Base-by-base conservation (phyloP, 2,113 vertebrate species). In the Tachycineta bicolor region DNA sequence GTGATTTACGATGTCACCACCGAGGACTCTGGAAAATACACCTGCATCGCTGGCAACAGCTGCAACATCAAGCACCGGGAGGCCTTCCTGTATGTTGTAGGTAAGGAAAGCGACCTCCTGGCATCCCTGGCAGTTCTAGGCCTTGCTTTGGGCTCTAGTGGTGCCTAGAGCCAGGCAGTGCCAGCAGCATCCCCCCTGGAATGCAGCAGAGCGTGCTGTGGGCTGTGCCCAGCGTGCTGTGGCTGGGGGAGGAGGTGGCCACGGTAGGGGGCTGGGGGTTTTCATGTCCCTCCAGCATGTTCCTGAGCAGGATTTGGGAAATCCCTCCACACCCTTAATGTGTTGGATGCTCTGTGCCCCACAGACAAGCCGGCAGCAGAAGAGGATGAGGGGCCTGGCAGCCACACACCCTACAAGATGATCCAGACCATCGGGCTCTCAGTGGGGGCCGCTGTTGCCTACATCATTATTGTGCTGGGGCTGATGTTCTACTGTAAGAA, bases 401-500 rank as follows among this genome's bases (percentile, higher is more conserved):
- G 97, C 90, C 98, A 97, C 89, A 99, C 99, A 3, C 99, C 99
- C 6, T 99, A 99, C 90, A 99, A 99, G 98, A 99, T 99, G 99
- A 99, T 99, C 98, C 99, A 99, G 97, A 99, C 99, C 80, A 99
- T 99, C 3, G 99, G 99, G 11, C 98, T 99, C 65, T 99, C 99
- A 0, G 99, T 99, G 95, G 99, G 99, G 0, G 99, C 99, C 0
- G 99, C 99, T 0, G 99, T 99, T 68, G 99, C 99, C 21, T 99
- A 99, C 96, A 99, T 99, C 75, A 99, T 99, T 5, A 98, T 99
- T 0, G 99, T 99, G 33, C 98, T 99, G 92, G 99, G 99, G 41
- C 99, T 99, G 96, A 99, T 99, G 99, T 99, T 99, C 96, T 99
- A 99, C 98, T 99, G 99, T 96, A 99, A 99, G 96, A 99, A 99